Evolutionary conservation across 1,140 invertebrate genomes (phyloP), one percentile per base, ranked within the genome.

Genomic region (Harpegnathos saltator): DNA sequence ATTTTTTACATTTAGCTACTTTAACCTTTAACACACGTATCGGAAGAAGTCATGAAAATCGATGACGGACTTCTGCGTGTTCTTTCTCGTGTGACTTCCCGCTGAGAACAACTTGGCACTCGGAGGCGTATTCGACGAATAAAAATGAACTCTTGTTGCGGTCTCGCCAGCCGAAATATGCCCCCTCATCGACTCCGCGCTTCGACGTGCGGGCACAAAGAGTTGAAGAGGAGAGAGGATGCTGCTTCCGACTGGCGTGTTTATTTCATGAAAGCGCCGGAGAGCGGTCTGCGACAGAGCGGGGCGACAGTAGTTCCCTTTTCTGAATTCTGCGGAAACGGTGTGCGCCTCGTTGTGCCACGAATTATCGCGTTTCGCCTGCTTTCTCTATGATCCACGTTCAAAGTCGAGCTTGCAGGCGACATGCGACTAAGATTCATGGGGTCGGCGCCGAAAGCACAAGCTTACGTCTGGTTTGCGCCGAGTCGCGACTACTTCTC

Each of bases 371-470:
- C 75, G 50, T 78, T 54, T 78, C 15, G 17, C 15, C 29, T 44
- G 17, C 0, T 54, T 50, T 24, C 74, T 71, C 52, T 69, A 26
- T 78, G 75, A 78, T 68, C 62, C 52, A 26, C 73, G 26, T 77
- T n/a, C 19, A 52, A 69, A 78, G 75, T 58, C 50, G 50, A 44
- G 75, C 63, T 78, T 69, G 63, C 52, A 44, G 33, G 62, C 75
- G 63, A 78, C 75, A 78, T 29, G 63, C 63, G 74, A 78, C 62
- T 69, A 78, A 78, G 75, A 78, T 78, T 68, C 75, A 78, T 78
- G 63, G 19, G 29, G 63, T 56, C 75, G 63, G 56, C 62, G 71
- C 66, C 48, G 74, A 52, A 68, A 87, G 80, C 72, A 63, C 29
- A 33, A 68, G 80, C 84, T 85, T 63, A 68, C 33, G 54, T 52